Base-by-base conservation (phyloP, 2,888 invertebrate genomes). In the Neelides folsomi region DNA sequence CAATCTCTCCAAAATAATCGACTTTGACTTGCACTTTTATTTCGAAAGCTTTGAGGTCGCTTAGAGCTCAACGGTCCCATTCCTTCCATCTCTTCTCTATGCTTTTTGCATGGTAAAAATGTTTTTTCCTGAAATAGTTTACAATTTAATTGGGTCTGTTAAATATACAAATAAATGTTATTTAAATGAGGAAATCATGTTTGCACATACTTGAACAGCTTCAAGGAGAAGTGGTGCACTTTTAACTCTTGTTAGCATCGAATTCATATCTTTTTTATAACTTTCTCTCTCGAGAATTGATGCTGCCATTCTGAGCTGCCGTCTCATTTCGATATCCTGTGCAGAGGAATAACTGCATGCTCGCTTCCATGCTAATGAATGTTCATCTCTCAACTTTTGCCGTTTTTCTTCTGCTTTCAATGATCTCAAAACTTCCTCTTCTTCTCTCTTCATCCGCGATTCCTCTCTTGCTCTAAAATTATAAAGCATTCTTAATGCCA, bases 251-350 rank as follows among this genome's bases (percentile, higher is more conserved):
- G 43, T 58, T 19, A 62, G 46, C 62, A 62, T 62, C 38, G 50
- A 47, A 10, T 47, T 49, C 59, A 60, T 62, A 12, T 60, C 59
- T 42, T 48, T 53, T 37, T 53, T 46, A 38, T 60, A 64, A 18
- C 52, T 40, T 27, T 62, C 60, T 15, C 59, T 19, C 42, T 64
- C 64, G 5, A 64, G 41, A 47, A 64, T 64, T 2, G 64, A 57
- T 5, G 64, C 60, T 2, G 64, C 64, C 47, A 53, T 52, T 36
- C 62, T 47, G 4, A 64, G 42, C 49, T 64, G 60, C 15, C 64
- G 49, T 20, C 62, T 39, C 62, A 64, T 60, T 16, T 56, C 56
- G 41, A 64, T 64, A 39, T 64, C 64, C 35, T 64, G 61, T 15
- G 47, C 49, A 2, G 60, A 53, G 5, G 58, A 58, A 46, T 60